Conservation (phyloP, 2,797 vertebrate genomes). For the Lagodon rhomboides region DNA sequence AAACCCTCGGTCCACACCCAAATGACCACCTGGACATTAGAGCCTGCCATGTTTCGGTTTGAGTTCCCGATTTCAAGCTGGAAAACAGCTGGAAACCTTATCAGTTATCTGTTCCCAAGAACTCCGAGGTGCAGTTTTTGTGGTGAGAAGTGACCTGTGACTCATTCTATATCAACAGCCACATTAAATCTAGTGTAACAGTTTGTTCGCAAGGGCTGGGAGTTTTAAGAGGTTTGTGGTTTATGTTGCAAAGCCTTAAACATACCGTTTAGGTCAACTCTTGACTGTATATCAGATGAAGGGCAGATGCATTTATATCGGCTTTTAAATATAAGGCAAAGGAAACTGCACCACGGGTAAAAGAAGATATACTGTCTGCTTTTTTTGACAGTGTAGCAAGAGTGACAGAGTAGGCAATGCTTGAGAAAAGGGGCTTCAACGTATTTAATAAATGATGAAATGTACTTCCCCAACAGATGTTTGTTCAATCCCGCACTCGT, state of each 20-base stretch:
- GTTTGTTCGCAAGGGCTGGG: background rate
- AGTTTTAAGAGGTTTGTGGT: slow-evolving; percentile 28
- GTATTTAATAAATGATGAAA: no score
- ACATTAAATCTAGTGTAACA: slow-evolving; percentile 19
- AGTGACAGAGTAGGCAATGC: no score
- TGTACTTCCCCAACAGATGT: no score
- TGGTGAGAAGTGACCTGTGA: background rate
- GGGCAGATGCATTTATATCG: no score
- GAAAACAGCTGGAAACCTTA: slow-evolving; percentile 9
- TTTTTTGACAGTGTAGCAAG: no score
- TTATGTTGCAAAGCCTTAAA: slow-evolving; percentile 16
- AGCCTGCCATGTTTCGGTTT: background rate
- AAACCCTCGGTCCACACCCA: slow-evolving; percentile 19
- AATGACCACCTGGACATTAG: slow-evolving; percentile 19
- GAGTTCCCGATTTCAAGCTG: slow-evolving; percentile 3
- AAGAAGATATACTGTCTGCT: no score
- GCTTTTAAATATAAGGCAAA: no score
- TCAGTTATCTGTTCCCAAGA: background rate
- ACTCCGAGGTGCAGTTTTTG: background rate
- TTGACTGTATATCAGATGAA: slow-evolving; percentile 9
- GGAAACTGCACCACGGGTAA: no score
- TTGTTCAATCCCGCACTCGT: no score
- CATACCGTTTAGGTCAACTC: slow-evolving; percentile 4
- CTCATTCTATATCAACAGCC: slow-evolving; percentile 16
- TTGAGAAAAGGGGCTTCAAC: no score